These are phyloP conservation scores for Micromesistius poutassou DNA, from an alignment of 2,797 vertebrate species.

Conservation along the genomic window DNA sequence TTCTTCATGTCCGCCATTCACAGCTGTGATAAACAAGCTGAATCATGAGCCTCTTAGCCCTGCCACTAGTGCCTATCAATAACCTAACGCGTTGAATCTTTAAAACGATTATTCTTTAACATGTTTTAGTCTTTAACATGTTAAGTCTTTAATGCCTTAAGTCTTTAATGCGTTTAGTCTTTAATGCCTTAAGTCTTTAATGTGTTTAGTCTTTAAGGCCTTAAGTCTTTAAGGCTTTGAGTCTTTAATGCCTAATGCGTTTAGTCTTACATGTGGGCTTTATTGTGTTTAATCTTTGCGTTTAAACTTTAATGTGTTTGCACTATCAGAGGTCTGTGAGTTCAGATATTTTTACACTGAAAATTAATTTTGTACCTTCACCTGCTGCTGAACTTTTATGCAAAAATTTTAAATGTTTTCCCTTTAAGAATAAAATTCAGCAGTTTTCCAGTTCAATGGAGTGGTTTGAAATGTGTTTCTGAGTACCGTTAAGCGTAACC, in stretches of 20 bases:
- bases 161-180: too few species aligned
- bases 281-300: neutral
- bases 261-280: neutral
- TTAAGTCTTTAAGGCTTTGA: too few species aligned
- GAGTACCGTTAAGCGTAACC: too few species aligned
- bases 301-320: neutral
- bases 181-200: too few species aligned
- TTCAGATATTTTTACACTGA: conserved; percentile 28
- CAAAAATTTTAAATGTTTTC: neutral
- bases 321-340: conserved; percentile 1
- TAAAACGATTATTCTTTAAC: neutral
- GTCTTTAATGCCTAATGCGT: neutral
- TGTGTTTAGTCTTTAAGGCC: too few species aligned
- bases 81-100: neutral
- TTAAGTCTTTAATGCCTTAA: neutral
- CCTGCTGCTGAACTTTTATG: conserved; percentile 29
- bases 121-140: neutral
- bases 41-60: neutral
- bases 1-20: neutral
- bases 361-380: conserved; percentile 41
- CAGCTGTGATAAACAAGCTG: neutral
- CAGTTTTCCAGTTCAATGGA: neutral
- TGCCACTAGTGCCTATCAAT: neutral
- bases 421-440: conserved; percentile 2
- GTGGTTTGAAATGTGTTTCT: neutral